Base-by-base conservation (phyloP, 2,888 invertebrate genomes). In the Listrodromus nycthemerus region DNA sequence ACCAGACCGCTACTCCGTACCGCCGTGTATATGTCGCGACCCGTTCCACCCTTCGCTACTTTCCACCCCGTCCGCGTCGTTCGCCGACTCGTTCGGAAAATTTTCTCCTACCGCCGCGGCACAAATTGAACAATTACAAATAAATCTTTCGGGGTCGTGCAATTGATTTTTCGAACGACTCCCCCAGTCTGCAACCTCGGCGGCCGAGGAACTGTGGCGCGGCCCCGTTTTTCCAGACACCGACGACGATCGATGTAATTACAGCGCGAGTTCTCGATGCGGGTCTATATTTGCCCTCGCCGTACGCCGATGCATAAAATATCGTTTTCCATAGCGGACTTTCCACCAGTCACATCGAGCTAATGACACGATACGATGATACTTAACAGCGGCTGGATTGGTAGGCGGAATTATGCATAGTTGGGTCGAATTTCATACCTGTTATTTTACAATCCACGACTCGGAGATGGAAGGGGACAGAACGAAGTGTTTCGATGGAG, bases 111-210 rank as follows among this genome's bases (percentile, higher is more conserved):
- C 58, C 24, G 5, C 58, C 16, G 24, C 52, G 21, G 66, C 55
- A 69, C 84, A 69, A 84, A 84, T 81, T 74, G 80, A 84, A 77
- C 77, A 70, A 84, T 81, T 78, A 70, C 61, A 78, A 65, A 78
- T 78, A 70, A 81, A 84, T 80, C 77, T 78, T 84, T 65, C 58
- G 78, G 65, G 37, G 37, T 30, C 30, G 24, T 13, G 13, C 73
- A 63, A 81, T 80, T 74, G 80, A 83, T 77, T 77, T 50, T 74
- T 50, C 37, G 37, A 74, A 78, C 65, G 41, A 45, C 67, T 80
- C 71, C 76, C 76, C 80, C 63, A 37, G 76, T 55, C 73, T 70
- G 69, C 37, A 55, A 37, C 24, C 30, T 63, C 37, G 41, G 13
- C 16, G 41, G 3, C 41, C 16, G 41, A 13, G 41, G 16, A 16